Conservation (phyloP, 1,140 invertebrate species). For the Mizuhopecten yessoensis region DNA sequence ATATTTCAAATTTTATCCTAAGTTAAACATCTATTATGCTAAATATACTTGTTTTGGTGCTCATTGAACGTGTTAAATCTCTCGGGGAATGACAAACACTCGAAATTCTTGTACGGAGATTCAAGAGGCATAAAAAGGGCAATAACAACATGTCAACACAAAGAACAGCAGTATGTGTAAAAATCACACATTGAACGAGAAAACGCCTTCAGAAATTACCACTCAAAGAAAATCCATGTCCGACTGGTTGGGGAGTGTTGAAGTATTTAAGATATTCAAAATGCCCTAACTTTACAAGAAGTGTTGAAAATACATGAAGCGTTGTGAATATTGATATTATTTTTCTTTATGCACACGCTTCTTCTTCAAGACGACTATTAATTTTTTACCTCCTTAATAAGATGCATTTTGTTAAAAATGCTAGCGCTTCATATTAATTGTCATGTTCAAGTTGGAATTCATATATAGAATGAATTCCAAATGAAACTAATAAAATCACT, state of each 20-base stretch:
- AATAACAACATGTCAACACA: background rate
- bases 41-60: background rate
- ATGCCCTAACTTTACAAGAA: background rate
- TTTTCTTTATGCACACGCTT: no score
- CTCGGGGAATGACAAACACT: background rate
- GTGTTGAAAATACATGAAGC: no score
- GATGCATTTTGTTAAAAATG: no score
- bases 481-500: no score
- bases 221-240: background rate
- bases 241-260: background rate
- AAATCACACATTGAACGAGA: background rate
- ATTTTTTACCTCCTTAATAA: no score
- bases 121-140: background rate
- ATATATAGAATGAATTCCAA: no score
- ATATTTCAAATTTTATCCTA: conserved; percentile 13
- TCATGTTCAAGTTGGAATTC: no score
- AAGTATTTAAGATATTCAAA: background rate
- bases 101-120: background rate
- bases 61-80: background rate
- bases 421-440: no score
- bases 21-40: conserved; percentile 18
- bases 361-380: no score
- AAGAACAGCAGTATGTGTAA: background rate
- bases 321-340: no score
- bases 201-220: background rate